These are phyloP conservation scores for Ectemnius continuus DNA, from an alignment of 2,888 invertebrate genomes.

Conservation along the genomic window DNA sequence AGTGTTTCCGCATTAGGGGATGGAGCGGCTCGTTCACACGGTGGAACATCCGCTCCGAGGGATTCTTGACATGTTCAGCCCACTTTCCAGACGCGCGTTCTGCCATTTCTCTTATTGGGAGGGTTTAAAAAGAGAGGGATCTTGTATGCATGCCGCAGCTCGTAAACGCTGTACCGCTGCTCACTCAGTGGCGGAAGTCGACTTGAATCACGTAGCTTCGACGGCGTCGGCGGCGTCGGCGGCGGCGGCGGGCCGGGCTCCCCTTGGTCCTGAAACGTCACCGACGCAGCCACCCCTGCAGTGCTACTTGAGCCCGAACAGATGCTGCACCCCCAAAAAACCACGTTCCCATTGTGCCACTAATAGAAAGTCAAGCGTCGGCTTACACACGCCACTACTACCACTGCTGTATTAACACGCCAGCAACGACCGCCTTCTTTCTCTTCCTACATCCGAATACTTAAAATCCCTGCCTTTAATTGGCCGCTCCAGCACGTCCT, in stretches of 20 bases:
- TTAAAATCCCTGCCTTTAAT: conserved; percentile 39
- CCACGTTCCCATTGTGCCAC: conserved; percentile 74
- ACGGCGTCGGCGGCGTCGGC: background rate
- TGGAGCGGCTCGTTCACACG: conserved; percentile 29
- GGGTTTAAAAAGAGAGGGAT: conserved; percentile 28
- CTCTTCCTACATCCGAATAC: conserved; percentile 12
- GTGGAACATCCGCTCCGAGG: conserved; percentile 25
- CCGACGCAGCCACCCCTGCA: conserved; percentile 54
- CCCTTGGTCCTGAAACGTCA: conserved; percentile 27
- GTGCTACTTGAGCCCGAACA: conserved; percentile 76
- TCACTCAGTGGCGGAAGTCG: conserved; percentile 63
- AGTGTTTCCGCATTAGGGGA: conserved; percentile 16
- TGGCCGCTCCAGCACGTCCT: conserved; percentile 15
- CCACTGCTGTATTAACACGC: too few relatives aligned
- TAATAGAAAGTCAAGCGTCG: conserved; percentile 72
- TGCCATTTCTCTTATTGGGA: conserved; percentile 42
- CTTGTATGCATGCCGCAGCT: conserved; percentile 26
- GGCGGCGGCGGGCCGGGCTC: conserved; percentile 12
- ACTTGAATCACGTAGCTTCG: conserved; percentile 50
- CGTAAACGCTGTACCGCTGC: conserved; percentile 26
- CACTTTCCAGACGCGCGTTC: conserved; percentile 36
- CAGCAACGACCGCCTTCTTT: conserved; percentile 5
- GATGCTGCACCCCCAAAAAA: conserved; percentile 73
- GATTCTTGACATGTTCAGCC: conserved; percentile 27
- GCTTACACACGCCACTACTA: conserved; percentile 45